A percentile compares a stretch with the other conserved stretches of the same genome.
Evolutionary conservation across 2,888 invertebrate genomes (phyloP).

Genomic region (Imbricaverruca yamaguchii): DNA sequence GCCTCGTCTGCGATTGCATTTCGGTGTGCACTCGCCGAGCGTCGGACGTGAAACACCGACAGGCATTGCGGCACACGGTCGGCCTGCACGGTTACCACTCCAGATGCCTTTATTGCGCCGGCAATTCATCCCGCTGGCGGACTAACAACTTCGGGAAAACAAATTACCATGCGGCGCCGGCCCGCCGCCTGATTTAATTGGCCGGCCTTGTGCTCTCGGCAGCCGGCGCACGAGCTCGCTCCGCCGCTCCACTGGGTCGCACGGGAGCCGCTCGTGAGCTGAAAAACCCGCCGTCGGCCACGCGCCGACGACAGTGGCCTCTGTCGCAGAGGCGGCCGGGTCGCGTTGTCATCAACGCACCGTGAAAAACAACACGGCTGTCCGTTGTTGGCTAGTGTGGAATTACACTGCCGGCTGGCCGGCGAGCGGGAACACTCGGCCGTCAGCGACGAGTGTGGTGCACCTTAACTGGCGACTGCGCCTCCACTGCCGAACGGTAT

Average conservation of each 20-base stretch:
- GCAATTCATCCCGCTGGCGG: neutral
- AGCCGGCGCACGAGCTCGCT: neutral
- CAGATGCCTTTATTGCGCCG: neutral
- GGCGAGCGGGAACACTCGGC: neutral
- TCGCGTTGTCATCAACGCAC: neutral
- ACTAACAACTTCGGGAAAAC: conserved; percentile 13
- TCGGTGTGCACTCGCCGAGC: too few relatives aligned
- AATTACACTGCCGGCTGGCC: neutral
- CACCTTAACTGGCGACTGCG: too few relatives aligned
- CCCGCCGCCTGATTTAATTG: neutral
- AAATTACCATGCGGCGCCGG: neutral
- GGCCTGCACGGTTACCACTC: too few relatives aligned
- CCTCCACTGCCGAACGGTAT: too few relatives aligned
- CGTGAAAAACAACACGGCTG: neutral
- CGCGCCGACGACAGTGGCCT: neutral
- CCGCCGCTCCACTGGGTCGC: too few relatives aligned
- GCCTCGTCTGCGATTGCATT: too few relatives aligned
- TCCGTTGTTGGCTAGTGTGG: neutral
- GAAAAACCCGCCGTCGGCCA: neutral
- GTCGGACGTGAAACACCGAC: too few relatives aligned
- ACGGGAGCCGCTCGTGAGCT: neutral
- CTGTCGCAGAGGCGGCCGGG: neutral
- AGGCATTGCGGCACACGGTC: too few relatives aligned
- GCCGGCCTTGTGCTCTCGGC: neutral
- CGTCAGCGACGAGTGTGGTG: too few relatives aligned